Evolutionary conservation across 2,888 invertebrate genomes (phyloP).

Genomic region (Drosophila multiciliata): DNA sequence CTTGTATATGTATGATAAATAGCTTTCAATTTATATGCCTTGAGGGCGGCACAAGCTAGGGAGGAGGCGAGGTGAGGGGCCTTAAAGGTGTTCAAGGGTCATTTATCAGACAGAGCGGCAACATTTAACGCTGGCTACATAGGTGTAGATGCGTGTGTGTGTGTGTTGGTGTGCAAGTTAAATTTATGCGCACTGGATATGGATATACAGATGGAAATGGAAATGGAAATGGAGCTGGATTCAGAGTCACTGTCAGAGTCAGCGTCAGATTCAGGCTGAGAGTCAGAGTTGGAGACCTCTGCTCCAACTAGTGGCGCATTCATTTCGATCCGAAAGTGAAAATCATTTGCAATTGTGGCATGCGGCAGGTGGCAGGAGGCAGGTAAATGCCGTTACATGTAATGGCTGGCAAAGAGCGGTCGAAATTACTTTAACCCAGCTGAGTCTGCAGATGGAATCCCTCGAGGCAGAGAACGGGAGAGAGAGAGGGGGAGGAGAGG

Average conservation of each 20-base stretch:
- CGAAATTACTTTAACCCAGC: constrained; percentile 76
- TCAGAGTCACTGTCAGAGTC: constrained; percentile 3
- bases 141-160: constrained; percentile 43
- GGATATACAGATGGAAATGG: constrained; percentile 44
- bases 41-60: constrained; percentile 61
- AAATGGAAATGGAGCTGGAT: constrained; percentile 20
- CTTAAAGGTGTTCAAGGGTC: constrained; percentile 82
- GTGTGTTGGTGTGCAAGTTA: constrained; percentile 47
- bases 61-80: constrained; percentile 12
- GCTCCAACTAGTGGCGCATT: constrained; percentile 69
- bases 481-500: not conserved
- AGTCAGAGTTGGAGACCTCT: constrained; percentile 15
- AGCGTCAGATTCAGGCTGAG: not conserved
- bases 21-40: constrained; percentile 83
- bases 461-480: not conserved
- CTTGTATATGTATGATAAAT: constrained; percentile 79
- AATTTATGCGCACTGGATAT: constrained; percentile 60
- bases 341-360: constrained; percentile 81
- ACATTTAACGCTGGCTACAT: constrained; percentile 72
- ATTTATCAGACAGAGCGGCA: constrained; percentile 82
- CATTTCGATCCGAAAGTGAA: constrained; percentile 80
- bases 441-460: constrained; percentile 34
- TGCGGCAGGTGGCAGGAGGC: constrained; percentile 20
- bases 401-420: constrained; percentile 73
- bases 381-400: constrained; percentile 48